These are phyloP conservation scores for Empis stercorea DNA, from an alignment of 2,888 invertebrate genomes.

Conservation along the genomic window DNA sequence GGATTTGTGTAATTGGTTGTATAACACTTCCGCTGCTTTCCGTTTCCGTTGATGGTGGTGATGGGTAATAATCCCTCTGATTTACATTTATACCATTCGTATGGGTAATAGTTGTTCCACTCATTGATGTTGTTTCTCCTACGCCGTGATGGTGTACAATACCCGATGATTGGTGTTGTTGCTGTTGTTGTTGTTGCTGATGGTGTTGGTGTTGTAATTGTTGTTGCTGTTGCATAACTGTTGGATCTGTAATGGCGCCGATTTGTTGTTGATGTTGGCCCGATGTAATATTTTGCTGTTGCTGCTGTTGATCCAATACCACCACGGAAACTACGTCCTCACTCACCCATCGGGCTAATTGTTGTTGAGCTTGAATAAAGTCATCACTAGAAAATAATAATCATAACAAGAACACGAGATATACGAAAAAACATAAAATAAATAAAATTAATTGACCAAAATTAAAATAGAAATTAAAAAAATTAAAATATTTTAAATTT, in stretches of 20 bases:
- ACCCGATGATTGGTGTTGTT: conserved; percentile 32
- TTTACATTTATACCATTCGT: conserved; percentile 38
- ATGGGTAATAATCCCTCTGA: conserved; percentile 39
- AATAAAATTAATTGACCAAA: conserved; percentile 10
- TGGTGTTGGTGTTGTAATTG: no score
- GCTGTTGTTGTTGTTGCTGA: conserved; percentile 15
- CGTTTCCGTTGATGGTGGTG: conserved; percentile 39
- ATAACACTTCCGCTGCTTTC: conserved; percentile 43
- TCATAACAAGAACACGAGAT: conserved; percentile 59
- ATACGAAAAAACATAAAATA: conserved; percentile 33
- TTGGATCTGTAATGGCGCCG: not conserved
- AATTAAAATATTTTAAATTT: not conserved
- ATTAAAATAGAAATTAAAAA: not conserved
- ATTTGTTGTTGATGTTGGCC: not conserved
- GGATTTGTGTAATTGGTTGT: conserved; percentile 26
- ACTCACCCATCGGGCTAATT: conserved; percentile 91
- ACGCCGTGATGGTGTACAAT: conserved; percentile 41
- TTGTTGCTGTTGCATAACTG: not conserved
- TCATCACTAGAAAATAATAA: conserved; percentile 91
- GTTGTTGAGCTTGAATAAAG: conserved; percentile 95
- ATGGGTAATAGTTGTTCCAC: conserved; percentile 23
- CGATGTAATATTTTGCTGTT: conserved; percentile 13
- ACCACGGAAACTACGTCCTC: conserved; percentile 60
- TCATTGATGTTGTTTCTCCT: conserved; percentile 24
- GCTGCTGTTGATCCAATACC: conserved; percentile 36